phyloP scores from a whole-genome alignment of 2,888 invertebrate genomes.

The Geotrupes spiniger region DNA sequence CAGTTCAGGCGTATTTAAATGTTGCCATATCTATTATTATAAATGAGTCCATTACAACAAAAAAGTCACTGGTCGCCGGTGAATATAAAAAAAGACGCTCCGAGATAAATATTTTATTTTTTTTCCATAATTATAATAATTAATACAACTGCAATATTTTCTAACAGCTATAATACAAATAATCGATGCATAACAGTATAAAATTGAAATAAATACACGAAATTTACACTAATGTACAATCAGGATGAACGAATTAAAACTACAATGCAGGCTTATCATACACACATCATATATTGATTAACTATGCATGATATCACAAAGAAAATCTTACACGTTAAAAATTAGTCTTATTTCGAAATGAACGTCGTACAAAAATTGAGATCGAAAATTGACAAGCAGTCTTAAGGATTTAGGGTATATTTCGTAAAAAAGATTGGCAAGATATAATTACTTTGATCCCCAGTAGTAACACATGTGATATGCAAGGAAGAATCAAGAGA shows the following conservation, averaged over 20 bases:
- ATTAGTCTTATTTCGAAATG: not conserved
- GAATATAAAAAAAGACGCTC: slow-evolving; percentile 3
- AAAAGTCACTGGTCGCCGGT: not conserved
- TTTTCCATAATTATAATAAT: slow-evolving; percentile 32
- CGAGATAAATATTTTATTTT: slow-evolving; percentile 35
- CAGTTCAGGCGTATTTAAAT: slow-evolving; percentile 35
- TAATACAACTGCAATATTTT: slow-evolving; percentile 48
- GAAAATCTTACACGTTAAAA: slow-evolving; percentile 23
- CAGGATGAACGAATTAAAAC: slow-evolving; percentile 25
- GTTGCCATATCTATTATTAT: slow-evolving; percentile 31
- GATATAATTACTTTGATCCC: slow-evolving; percentile 46
- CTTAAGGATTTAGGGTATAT: slow-evolving; percentile 39
- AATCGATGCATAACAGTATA: slow-evolving; percentile 39
- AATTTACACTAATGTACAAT: slow-evolving; percentile 42
- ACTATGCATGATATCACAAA: slow-evolving; percentile 27
- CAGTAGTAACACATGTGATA: slow-evolving; percentile 32
- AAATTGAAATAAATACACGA: slow-evolving; percentile 47
- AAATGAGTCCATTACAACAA: slow-evolving; percentile 1
- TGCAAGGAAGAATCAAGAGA: slow-evolving; percentile 29
- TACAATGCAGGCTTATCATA: slow-evolving; percentile 28
- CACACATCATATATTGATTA: slow-evolving; percentile 11
- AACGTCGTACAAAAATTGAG: slow-evolving; percentile 32
- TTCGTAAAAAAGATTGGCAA: slow-evolving; percentile 39
- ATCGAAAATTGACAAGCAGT: slow-evolving; percentile 46
- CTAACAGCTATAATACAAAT: slow-evolving; percentile 51